Evolutionary conservation across 2,888 invertebrate genomes (phyloP), one percentile per base, ranked within the genome.

Genomic region (Esperia sulphurella): DNA sequence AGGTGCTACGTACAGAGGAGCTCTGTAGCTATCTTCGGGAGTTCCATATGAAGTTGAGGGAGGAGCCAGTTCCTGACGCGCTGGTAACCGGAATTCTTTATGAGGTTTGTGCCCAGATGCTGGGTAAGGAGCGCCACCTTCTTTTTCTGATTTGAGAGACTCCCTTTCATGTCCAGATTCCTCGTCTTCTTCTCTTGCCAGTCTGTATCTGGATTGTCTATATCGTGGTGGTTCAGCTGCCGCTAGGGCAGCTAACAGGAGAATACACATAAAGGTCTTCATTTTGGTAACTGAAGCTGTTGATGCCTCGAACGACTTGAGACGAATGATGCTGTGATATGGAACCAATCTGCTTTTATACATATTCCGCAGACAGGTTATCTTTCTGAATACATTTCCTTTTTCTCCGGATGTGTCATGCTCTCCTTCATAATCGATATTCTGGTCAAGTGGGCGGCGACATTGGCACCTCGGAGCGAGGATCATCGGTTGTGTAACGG

Each of bases 391-490:
- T 13, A 61, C 68, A 75, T 83, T 85, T 87, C 84, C 84, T 79
- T 62, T 66, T 61, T 57, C 59, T 64, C 79, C 79, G 82, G 85
- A 83, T 80, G 83, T 79, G 78, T 79, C 74, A 76, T 69, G 52
- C 52, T 75, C 69, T 75, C 66, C 69, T 65, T 63, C 62, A 67
- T 63, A 63, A 79, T 89, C 84, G 82, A 81, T 83, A 88, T 87
- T 84, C 88, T 61, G 69, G 54, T 52, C 71, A 75, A 70, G 80
- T 75, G 72, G 60, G 55, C 67, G 63, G 63, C 76, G 88, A 85
- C 87, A 87, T 88, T 89, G 88, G 84, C 84, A 84, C 71, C 80
- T 61, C 80, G 73, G 61, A 67, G 70, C 72, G 75, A 77, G 71
- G 77, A 80, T 82, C 78, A 71, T 69, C 61, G 71, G 14, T 89